These are phyloP conservation scores for Melinaea menophilus DNA, from an alignment of 2,888 invertebrate genomes.

Conservation along the genomic window DNA sequence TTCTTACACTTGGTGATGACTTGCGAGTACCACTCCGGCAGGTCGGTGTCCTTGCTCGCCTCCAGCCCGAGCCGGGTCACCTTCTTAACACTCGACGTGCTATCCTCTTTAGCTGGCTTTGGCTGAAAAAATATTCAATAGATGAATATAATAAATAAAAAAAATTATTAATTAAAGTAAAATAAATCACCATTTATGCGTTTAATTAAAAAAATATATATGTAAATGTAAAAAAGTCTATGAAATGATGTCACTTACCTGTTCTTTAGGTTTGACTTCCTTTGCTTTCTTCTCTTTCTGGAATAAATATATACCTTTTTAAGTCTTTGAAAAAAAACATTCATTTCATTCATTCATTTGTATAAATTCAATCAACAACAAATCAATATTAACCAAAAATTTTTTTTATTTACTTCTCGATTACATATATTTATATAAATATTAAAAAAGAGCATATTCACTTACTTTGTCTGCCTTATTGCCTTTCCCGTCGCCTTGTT, in stretches of 20 bases:
- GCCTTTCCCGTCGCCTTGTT: conserved; percentile 72
- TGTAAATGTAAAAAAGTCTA: background rate
- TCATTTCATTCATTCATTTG: no score
- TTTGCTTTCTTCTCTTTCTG: conserved; percentile 46
- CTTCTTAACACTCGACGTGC: conserved; percentile 83
- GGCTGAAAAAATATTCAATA: conserved; percentile 43
- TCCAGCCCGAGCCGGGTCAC: conserved; percentile 96
- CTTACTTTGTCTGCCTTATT: conserved; percentile 82
- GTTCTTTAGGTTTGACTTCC: conserved; percentile 49
- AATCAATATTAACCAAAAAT: no score
- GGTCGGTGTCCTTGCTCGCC: conserved; percentile 93
- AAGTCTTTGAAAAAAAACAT: no score
- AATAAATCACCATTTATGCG: background rate
- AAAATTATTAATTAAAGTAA: no score
- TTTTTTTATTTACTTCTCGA: no score
- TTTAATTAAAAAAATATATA: background rate
- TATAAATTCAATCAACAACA: no score
- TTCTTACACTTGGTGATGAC: conserved; percentile 79
- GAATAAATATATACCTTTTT: background rate
- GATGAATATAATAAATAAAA: background rate
- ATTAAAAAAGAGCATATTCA: background rate
- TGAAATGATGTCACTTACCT: conserved; percentile 36
- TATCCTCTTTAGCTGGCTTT: conserved; percentile 68
- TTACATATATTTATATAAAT: no score
- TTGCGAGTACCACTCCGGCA: conserved; percentile 99